A percentile compares a stretch with the other conserved stretches of the same genome.
phyloP scores from a whole-genome alignment of 2,888 invertebrate genomes.

The Heteropelma amictum region DNA sequence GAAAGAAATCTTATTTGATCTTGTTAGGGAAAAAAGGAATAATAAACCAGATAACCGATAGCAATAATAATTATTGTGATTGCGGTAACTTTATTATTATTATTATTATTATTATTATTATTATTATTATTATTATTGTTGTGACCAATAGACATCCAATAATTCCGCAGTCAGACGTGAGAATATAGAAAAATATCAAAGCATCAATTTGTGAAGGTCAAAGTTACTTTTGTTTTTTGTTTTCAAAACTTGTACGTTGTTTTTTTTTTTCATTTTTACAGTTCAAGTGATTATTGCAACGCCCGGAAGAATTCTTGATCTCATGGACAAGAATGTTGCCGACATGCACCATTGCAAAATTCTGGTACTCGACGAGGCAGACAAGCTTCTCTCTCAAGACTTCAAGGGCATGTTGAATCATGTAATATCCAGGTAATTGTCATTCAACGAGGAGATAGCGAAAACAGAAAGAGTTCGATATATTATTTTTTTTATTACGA shows the following conservation, averaged over 20 bases:
- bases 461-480: not conserved
- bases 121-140: too few species aligned
- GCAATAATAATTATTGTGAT: too few species aligned
- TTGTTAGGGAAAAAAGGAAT: too few species aligned
- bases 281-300: conserved; percentile 99
- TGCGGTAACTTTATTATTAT: too few species aligned
- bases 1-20: conserved; percentile 52
- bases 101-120: too few species aligned
- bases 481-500: not conserved
- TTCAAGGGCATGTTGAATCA: conserved; percentile 99
- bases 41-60: too few species aligned
- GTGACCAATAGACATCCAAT: too few species aligned
- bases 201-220: not conserved
- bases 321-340: conserved; percentile 98
- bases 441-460: not conserved
- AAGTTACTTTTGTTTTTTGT: not conserved
- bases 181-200: too few species aligned
- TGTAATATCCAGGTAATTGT: conserved; percentile 87
- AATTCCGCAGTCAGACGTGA: too few species aligned
- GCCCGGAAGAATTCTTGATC: conserved; percentile 98
- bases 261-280: conserved; percentile 71
- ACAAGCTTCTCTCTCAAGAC: conserved; percentile 99
- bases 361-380: conserved; percentile 98
- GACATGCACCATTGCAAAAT: conserved; percentile 98
- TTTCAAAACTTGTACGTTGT: conserved; percentile 15